Conservation (phyloP, 2,888 invertebrate species). For the Sphaerophoria taeniata region DNA sequence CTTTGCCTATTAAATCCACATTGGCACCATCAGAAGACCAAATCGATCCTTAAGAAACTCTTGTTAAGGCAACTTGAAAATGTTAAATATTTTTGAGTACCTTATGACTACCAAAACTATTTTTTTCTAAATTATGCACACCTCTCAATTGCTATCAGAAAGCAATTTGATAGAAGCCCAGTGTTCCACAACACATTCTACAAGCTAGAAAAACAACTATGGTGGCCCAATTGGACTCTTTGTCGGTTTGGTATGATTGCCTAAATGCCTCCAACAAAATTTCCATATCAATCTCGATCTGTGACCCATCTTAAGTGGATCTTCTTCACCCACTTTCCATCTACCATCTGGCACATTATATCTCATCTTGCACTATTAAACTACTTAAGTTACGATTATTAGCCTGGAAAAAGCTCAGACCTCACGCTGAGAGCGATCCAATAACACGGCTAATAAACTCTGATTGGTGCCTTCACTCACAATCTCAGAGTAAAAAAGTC, state of each 20-base stretch:
- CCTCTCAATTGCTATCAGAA: slow-evolving; percentile 47
- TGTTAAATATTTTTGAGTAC: neutral
- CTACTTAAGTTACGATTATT: slow-evolving; percentile 55
- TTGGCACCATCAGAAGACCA: too few relatives aligned
- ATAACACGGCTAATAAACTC: slow-evolving; percentile 58
- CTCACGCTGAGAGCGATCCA: slow-evolving; percentile 48
- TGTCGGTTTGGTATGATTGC: slow-evolving; percentile 47
- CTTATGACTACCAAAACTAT: slow-evolving; percentile 16
- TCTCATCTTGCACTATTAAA: slow-evolving; percentile 35
- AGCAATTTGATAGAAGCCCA: neutral
- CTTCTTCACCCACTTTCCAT: slow-evolving; percentile 31
- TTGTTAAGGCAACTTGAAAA: too few relatives aligned
- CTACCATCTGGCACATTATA: slow-evolving; percentile 46
- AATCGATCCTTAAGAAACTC: too few relatives aligned
- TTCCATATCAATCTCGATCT: slow-evolving; percentile 17
- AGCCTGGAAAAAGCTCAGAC: slow-evolving; percentile 29
- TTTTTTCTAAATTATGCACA: slow-evolving; percentile 40
- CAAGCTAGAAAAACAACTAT: neutral
- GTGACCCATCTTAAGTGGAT: slow-evolving; percentile 2
- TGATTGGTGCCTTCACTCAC: slow-evolving; percentile 17
- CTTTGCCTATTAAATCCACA: too few relatives aligned
- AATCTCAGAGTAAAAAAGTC: neutral
- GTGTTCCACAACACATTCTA: slow-evolving; percentile 11
- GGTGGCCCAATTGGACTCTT: slow-evolving; percentile 13
- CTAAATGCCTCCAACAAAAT: slow-evolving; percentile 29